Base-by-base conservation (phyloP, 2,888 invertebrate genomes). In the Parnassius mnemosyne region DNA sequence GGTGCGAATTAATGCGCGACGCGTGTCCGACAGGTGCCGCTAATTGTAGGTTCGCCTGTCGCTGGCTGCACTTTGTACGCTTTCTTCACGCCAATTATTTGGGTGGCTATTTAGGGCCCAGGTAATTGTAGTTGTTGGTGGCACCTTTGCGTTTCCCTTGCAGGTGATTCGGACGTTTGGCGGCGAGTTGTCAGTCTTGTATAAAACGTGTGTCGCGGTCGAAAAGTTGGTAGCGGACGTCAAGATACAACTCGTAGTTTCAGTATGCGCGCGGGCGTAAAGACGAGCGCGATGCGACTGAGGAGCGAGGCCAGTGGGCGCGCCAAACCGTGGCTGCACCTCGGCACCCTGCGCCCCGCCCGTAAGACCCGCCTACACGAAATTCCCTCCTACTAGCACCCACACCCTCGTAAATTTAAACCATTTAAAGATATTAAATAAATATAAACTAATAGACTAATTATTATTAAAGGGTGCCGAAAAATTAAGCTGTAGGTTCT, bases 21-120 rank as follows among this genome's bases (percentile, higher is more conserved):
- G 83, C 84, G 86, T 85, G 85, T 79, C 78, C 78, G 85, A 84
- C 90, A 91, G 90, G 87, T 90, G 91, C 77, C 77, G 69, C 77
- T 89, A 87, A 91, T 89, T 87, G 84, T 79, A 76, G 80, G 86
- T 81, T 84, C 79, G 82, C 84, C 76, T 79, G 81, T 78, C 78
- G 78, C 78, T 77, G 73, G 75, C 77, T 79, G 76, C 79, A 77
- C 79, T 75, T 74, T 76, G 75, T 78, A 78, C 76, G 83, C 78
- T 85, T 84, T 76, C 84, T 89, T 84, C 84, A 88, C 90, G 90
- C 84, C 81, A 85, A 88, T 89, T 87, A 87, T 85, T 87, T 81
- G 84, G 87, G 86, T 86, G 85, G 66, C 69, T 65, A 68, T 79
- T 80, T 49, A 10, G 13, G 10, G 13, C 79, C 71, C 75, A 74